Conservation (phyloP, 2,113 vertebrate genomes). For the Anarhynchus alexandrinus region DNA sequence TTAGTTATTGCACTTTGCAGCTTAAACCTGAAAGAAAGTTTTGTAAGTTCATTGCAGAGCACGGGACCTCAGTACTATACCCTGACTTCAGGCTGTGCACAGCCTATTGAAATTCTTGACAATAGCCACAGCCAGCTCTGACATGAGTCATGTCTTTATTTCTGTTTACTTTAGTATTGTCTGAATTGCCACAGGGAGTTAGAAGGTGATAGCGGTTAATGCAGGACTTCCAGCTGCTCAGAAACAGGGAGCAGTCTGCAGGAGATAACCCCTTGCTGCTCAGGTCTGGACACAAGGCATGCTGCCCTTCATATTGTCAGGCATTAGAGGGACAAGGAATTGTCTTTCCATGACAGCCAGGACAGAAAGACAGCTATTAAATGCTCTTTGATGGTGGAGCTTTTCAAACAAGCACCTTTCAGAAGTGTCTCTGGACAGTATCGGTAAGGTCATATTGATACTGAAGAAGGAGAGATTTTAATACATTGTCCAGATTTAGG, state of each 20-base stretch:
- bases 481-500: background rate
- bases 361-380: background rate
- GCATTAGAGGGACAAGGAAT: background rate
- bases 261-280: background rate
- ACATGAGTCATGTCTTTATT: conserved; percentile 5
- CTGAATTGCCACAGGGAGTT: background rate
- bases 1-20: background rate
- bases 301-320: background rate
- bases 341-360: background rate
- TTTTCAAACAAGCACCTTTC: background rate
- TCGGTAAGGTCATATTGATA: background rate
- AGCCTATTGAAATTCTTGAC: conserved; percentile 7
- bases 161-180: background rate
- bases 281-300: background rate
- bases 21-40: background rate
- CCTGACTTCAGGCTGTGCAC: background rate
- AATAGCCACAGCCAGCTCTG: background rate
- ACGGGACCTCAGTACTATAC: background rate
- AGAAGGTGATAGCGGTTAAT: background rate
- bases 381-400: background rate
- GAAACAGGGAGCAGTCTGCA: background rate
- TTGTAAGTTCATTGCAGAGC: background rate
- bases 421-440: background rate
- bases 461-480: background rate
- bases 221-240: background rate